Percentiles rank a stretch among this genome's conserved stretches.
These are phyloP conservation scores for Diarsia brunnea DNA, from an alignment of 2,888 invertebrate species.

Conservation along the genomic window DNA sequence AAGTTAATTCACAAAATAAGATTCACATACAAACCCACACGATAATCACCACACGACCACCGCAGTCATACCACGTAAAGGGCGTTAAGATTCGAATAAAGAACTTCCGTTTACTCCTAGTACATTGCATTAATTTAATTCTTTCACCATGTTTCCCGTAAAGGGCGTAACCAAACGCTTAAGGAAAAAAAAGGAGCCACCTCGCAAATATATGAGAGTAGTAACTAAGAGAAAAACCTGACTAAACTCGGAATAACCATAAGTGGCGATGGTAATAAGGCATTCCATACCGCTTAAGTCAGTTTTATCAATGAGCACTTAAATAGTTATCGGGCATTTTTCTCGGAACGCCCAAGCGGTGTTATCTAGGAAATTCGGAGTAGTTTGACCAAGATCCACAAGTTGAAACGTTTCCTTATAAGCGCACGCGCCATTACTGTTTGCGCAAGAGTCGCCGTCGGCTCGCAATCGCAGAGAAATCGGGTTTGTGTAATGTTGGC, in stretches of 20 bases:
- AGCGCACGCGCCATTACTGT: constrained; percentile 75
- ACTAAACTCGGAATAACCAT: neutral
- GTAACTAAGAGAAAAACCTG: constrained; percentile 3
- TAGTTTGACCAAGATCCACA: constrained; percentile 72
- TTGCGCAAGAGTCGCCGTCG: constrained; percentile 76
- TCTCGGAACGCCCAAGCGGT: constrained; percentile 59
- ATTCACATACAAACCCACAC: no score
- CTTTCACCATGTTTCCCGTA: neutral
- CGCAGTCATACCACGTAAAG: constrained; percentile 8
- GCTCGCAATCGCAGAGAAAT: constrained; percentile 79
- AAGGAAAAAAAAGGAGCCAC: neutral
- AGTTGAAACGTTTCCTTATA: constrained; percentile 79
- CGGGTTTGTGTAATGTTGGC: constrained; percentile 78
- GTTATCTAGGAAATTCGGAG: constrained; percentile 73
- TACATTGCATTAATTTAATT: neutral
- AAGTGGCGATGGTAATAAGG: constrained; percentile 12
- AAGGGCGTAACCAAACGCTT: neutral
- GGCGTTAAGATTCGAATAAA: neutral
- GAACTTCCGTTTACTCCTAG: neutral
- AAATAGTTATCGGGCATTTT: constrained; percentile 59
- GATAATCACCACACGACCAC: no score
- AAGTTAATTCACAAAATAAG: no score
- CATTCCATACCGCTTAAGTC: constrained; percentile 34
- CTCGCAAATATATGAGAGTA: neutral
- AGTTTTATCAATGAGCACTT: constrained; percentile 52